phyloP scores from a whole-genome alignment of 2,888 invertebrate species.

The Rapana venosa region DNA sequence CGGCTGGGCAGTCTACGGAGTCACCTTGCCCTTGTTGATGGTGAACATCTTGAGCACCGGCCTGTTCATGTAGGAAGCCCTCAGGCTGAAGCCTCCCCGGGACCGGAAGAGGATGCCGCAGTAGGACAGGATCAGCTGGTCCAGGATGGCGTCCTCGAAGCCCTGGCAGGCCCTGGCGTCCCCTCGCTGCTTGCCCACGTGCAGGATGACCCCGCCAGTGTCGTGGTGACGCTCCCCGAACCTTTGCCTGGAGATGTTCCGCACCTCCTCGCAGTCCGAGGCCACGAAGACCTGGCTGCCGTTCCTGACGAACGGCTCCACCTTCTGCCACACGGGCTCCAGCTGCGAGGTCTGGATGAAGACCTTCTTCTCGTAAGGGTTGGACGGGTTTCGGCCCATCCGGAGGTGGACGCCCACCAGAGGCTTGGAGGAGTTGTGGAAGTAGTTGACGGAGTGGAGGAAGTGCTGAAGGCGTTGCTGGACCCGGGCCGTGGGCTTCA shows the following conservation, averaged over 20 bases:
- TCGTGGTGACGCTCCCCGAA: conserved; percentile 37
- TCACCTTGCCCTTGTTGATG: too few relatives aligned
- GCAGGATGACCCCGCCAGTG: conserved; percentile 45
- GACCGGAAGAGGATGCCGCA: conserved; percentile 47
- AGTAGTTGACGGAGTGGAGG: neutral
- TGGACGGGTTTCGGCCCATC: conserved; percentile 38
- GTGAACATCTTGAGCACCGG: too few relatives aligned
- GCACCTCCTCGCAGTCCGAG: conserved; percentile 41
- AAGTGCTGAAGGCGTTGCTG: conserved; percentile 21
- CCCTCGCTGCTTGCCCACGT: conserved; percentile 42
- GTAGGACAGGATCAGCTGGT: conserved; percentile 47
- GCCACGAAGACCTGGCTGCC: conserved; percentile 51
- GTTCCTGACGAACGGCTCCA: conserved; percentile 42
- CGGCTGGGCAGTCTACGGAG: too few relatives aligned
- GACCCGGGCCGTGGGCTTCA: conserved; percentile 42
- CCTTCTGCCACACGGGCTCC: conserved; percentile 47
- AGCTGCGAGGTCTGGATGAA: conserved; percentile 13
- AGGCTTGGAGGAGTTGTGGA: neutral
- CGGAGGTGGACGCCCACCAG: conserved; percentile 48
- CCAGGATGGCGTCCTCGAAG: conserved; percentile 48
- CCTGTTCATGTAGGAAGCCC: conserved; percentile 45
- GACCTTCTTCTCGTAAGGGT: conserved; percentile 29
- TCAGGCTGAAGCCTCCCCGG: conserved; percentile 49
- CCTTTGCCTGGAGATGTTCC: conserved; percentile 16
- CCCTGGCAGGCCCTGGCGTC: conserved; percentile 41